Percentiles rank a stretch among this genome's conserved stretches.
phyloP scores from a whole-genome alignment of 2,113 vertebrate genomes.

The Pristiophorus japonicus region DNA sequence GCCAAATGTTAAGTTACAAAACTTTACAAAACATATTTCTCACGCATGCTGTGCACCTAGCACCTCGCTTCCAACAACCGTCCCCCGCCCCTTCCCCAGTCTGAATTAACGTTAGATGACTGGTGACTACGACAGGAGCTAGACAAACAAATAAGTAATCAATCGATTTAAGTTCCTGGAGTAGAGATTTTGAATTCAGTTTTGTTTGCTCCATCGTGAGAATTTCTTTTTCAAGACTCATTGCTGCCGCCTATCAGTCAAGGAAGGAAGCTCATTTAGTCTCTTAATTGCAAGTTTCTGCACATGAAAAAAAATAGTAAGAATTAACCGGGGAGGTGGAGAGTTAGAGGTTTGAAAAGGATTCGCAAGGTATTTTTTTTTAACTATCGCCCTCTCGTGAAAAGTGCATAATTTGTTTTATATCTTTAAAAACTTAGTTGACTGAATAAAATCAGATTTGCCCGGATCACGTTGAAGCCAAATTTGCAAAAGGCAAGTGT shows the following conservation, averaged over 20 bases:
- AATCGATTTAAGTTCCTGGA: background rate
- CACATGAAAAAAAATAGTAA: background rate
- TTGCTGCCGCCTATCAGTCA: slow-evolving; percentile 20
- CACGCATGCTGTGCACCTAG: background rate
- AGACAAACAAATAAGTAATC: background rate
- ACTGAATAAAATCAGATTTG: background rate
- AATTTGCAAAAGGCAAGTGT: background rate
- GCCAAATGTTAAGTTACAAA: background rate
- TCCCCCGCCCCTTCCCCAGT: too few species aligned
- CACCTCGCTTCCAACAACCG: background rate
- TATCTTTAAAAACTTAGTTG: background rate
- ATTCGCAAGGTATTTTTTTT: background rate
- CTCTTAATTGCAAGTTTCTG: background rate
- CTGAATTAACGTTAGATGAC: background rate
- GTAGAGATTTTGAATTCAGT: background rate
- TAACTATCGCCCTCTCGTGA: background rate
- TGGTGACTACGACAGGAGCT: too few species aligned
- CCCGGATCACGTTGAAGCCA: background rate
- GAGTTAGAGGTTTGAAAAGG: background rate
- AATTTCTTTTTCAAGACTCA: slow-evolving; percentile 9
- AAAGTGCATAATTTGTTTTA: background rate
- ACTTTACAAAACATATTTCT: background rate
- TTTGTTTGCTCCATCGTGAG: slow-evolving; percentile 7
- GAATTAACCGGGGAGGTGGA: background rate
- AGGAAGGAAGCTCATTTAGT: background rate